phyloP scores from a whole-genome alignment of 2,113 vertebrate genomes.

The Vulpes vulpes region DNA sequence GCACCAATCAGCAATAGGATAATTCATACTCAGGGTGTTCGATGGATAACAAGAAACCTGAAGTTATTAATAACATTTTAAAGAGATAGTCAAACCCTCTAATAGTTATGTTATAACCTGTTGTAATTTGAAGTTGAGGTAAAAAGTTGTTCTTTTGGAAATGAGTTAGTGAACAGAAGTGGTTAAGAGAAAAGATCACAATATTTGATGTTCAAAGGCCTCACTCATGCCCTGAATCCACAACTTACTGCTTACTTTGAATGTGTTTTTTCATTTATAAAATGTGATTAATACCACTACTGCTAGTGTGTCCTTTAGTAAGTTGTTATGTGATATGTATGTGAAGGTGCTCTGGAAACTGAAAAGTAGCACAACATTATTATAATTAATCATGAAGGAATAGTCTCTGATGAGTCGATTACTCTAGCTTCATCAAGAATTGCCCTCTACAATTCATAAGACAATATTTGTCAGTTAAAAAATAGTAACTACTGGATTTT shows the following conservation, averaged over 20 bases:
- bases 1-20: neutral
- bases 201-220: neutral
- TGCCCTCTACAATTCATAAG: neutral
- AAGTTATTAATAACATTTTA: slow-evolving; percentile 13
- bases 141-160: neutral
- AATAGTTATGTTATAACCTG: neutral
- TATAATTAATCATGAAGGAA: neutral
- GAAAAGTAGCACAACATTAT: neutral
- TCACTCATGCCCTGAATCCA: neutral
- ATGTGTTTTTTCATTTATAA: neutral
- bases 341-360: slow-evolving; percentile 3
- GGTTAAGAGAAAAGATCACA: neutral
- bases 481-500: neutral
- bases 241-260: neutral
- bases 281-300: neutral
- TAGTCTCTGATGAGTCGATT: neutral
- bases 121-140: neutral
- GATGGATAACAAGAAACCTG: neutral
- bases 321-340: neutral
- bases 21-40: neutral
- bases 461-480: neutral
- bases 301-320: neutral
- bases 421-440: neutral
- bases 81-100: neutral
- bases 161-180: neutral